Evolutionary conservation across 2,113 vertebrate species (phyloP), one percentile per base, ranked within the genome.

Genomic region (Spizaetus ornatus): DNA sequence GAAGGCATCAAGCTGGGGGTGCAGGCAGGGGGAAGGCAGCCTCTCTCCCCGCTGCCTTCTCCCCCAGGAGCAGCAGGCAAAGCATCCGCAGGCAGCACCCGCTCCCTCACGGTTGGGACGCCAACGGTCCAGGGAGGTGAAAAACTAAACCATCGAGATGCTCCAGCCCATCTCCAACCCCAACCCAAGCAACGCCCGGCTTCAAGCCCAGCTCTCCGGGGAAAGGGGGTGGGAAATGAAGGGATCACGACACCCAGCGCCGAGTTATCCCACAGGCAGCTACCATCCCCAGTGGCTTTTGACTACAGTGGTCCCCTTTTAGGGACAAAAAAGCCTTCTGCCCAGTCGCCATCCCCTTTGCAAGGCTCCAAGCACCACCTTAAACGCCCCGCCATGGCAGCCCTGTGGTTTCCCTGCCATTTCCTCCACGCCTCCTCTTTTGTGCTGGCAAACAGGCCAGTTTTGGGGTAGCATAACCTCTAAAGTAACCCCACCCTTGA

Each of bases 381-480:
- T 56, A 83, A 83, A 70, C n/a, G 8, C 16, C 6, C 2, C 1
- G 3, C 32, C 1, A 1, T 7, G 0, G 25, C 53, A 13, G 19
- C 62, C 27, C 31, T 1, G 4, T 0, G 7, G 71, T 66, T 95
- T 59, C 74, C 31, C 18, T 5, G 5, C 26, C 1, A 0, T 10
- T 97, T 94, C 95, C 87, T 86, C 81, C 53, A 3, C 9, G 0
- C 14, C 38, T 77, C 56, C 63, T 89, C 58, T 73, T 84, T 53
- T 32, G 43, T 9, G 11, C 2, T 0, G 0, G 8, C 4, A 1
- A 71, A 26, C 3, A 0, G 34, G 52, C 16, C 4, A 3, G 13
- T 17, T 53, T 19, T 7, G 23, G 82, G 59, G 31, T 1, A 32
- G 17, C 3, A 0, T 4, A 77, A 63, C 32, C 11, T 19, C 15